These are phyloP conservation scores for Diaperis boleti DNA, from an alignment of 2,888 invertebrate species.

Conservation along the genomic window DNA sequence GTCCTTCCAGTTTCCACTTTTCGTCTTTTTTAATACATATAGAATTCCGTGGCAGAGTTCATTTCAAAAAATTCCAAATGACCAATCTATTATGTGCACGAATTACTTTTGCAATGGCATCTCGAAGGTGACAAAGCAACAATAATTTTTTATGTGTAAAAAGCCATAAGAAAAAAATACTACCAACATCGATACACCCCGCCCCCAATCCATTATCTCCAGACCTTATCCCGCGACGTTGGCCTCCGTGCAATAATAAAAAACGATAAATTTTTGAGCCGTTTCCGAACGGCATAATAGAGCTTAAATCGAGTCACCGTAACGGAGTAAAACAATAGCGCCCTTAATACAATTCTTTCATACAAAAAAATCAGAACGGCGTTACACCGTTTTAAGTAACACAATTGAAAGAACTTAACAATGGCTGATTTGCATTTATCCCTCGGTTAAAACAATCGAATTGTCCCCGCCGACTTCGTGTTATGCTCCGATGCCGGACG, in stretches of 20 bases:
- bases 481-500: constrained; percentile 41
- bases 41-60: no score
- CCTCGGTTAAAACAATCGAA: constrained; percentile 61
- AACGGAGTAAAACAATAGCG: constrained; percentile 59
- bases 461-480: constrained; percentile 40
- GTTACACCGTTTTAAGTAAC: constrained; percentile 61
- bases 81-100: no score
- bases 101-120: no score
- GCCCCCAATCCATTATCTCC: neutral
- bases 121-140: no score
- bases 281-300: constrained; percentile 61
- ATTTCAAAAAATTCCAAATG: no score
- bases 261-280: constrained; percentile 61
- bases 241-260: constrained; percentile 26
- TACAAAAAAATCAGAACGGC: constrained; percentile 55
- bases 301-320: constrained; percentile 60
- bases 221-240: no score
- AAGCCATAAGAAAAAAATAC: neutral
- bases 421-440: constrained; percentile 53
- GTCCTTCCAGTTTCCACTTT: no score
- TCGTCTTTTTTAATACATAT: no score
- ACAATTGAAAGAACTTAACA: constrained; percentile 48
- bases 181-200: no score
- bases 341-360: constrained; percentile 53
- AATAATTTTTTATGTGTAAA: no score